Evolutionary conservation across 2,888 invertebrate genomes (phyloP), one percentile per base, ranked within the genome.

Genomic region (Helicoverpa assulta): DNA sequence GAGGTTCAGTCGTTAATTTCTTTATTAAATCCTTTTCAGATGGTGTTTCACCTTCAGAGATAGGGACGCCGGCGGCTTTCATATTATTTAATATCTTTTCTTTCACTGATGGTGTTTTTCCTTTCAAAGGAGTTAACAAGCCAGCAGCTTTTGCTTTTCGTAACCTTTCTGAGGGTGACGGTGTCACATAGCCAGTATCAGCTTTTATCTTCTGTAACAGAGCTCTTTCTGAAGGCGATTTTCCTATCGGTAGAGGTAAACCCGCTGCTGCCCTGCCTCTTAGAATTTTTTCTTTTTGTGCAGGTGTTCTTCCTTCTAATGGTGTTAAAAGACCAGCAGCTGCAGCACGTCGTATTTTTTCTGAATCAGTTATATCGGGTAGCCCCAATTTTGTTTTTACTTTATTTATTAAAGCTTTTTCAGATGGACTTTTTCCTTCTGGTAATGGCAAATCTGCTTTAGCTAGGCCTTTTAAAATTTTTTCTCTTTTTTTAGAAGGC

Each of bases 221-320:
- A 7, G 50, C 67, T 78, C 52, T 78, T 59, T 76, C 76, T 18
- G 76, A 74, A 3, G 75, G 60, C 0, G 79, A 47, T 65, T 47
- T 64, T 21, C 40, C 54, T 16, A 21, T 40, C n/a, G 76, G 78
- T 12, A 78, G 43, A 6, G 67, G 77, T 2, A 86, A 18, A 3
- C 88, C 88, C 7, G 71, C 63, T 51, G 67, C 75, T 5, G 76
- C 85, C 61, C 86, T 71, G 2, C 78, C 83, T 72, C 47, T 83
- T 0, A 87, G 53, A 14, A 88, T 81, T 29, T 84, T 85, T 69
- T 88, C 85, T 71, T 84, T 86, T 73, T 88, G 76, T 50, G 68
- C 67, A 0, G 69, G 76, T 14, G 83, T 68, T 78, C 87, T 88
- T 1, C 78, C 78, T 29, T 64, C 66, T 18, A 81, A 40, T n/a